phyloP scores from a whole-genome alignment of 2,888 invertebrate genomes.

The Mantis religiosa region DNA sequence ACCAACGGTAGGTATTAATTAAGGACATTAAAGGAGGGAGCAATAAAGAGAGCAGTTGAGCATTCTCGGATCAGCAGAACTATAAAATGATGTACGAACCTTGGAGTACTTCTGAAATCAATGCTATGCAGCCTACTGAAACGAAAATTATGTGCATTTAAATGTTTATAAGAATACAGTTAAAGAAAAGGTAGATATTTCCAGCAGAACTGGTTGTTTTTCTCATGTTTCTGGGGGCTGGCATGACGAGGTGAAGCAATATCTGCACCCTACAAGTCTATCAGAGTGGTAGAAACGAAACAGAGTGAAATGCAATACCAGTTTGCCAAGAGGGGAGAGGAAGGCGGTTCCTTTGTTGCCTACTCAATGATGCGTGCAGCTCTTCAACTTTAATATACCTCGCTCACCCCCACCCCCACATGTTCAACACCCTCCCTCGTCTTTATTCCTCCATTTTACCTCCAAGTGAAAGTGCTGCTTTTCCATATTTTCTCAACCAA shows the following conservation, averaged over 20 bases:
- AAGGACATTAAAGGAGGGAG: too few relatives aligned
- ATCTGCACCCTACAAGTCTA: background rate
- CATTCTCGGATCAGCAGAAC: too few relatives aligned
- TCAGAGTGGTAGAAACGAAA: background rate
- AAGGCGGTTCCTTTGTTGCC: background rate
- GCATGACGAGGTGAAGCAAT: background rate
- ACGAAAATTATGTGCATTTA: too few relatives aligned
- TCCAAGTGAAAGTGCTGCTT: background rate
- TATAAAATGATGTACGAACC: too few relatives aligned
- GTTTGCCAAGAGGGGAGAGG: background rate
- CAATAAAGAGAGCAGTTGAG: too few relatives aligned
- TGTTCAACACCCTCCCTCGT: background rate
- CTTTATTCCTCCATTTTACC: background rate
- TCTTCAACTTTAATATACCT: conserved; percentile 8
- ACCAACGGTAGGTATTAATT: too few relatives aligned
- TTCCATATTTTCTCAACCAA: background rate
- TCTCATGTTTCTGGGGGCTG: background rate
- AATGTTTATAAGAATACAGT: too few relatives aligned
- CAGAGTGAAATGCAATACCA: background rate
- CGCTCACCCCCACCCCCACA: background rate
- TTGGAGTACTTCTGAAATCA: too few relatives aligned
- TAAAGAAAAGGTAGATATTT: too few relatives aligned
- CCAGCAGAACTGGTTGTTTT: background rate
- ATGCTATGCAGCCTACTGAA: too few relatives aligned
- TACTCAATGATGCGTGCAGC: background rate